These are phyloP conservation scores for Nasonia giraulti DNA, from an alignment of 1,140 invertebrate genomes.

Conservation along the genomic window DNA sequence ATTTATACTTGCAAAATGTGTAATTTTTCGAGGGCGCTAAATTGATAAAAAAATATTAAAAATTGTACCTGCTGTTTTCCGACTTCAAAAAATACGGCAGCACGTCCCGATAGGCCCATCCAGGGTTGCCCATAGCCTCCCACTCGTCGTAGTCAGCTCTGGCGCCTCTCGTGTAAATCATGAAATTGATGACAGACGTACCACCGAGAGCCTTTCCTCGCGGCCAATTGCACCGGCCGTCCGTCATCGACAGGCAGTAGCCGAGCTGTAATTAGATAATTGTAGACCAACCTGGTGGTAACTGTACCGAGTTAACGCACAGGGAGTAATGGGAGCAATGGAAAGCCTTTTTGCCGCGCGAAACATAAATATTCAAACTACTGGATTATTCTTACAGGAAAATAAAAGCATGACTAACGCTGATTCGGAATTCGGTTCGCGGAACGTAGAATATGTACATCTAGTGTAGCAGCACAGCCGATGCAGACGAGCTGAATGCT, in stretches of 20 bases:
- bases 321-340: too few species aligned
- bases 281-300: background rate
- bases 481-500: background rate
- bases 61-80: slow-evolving; percentile 76
- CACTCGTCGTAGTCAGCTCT: slow-evolving; percentile 83
- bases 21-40: background rate
- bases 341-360: too few species aligned
- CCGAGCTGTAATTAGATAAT: slow-evolving; percentile 51
- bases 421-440: background rate
- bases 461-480: background rate
- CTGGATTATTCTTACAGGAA: too few species aligned
- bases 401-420: background rate
- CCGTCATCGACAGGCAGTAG: slow-evolving; percentile 73
- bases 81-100: slow-evolving; percentile 89
- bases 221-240: slow-evolving; percentile 82
- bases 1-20: too few species aligned
- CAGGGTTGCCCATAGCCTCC: slow-evolving; percentile 84
- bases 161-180: slow-evolving; percentile 86
- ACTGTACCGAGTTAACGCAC: background rate
- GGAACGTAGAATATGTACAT: background rate
- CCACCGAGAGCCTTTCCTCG: slow-evolving; percentile 85
- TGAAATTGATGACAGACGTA: slow-evolving; percentile 86
- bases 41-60: background rate
- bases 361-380: too few species aligned
- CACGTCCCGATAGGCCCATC: slow-evolving; percentile 90